phyloP scores from a whole-genome alignment of 2,113 vertebrate genomes.

The Percina caprodes region DNA sequence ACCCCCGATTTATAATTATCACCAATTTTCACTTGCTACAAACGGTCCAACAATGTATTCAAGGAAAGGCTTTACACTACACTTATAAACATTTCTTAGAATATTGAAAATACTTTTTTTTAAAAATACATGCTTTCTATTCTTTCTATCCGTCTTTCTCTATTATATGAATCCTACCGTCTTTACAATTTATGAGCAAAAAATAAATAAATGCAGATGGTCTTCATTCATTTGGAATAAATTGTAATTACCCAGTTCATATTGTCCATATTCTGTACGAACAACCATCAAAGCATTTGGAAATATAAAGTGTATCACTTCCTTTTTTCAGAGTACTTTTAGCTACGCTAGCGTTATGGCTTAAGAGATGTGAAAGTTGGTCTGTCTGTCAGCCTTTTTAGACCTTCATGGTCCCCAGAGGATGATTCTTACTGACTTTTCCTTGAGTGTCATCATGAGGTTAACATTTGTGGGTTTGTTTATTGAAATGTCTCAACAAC shows the following conservation, averaged over 20 bases:
- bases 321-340: not conserved
- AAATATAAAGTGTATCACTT: not conserved
- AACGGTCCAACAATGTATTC: slow-evolving; percentile 9
- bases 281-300: not conserved
- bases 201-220: not conserved
- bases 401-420: not conserved
- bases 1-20: slow-evolving; percentile 27
- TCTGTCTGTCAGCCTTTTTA: not conserved
- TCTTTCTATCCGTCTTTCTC: too few relatives aligned
- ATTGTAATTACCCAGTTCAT: not conserved
- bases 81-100: not conserved
- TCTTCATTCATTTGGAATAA: not conserved
- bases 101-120: not conserved
- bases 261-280: not conserved
- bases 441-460: not conserved
- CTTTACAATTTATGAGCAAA: not conserved
- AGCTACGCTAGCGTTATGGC: not conserved
- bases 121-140: not conserved
- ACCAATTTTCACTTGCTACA: slow-evolving; percentile 29
- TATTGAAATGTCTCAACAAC: not conserved
- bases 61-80: not conserved
- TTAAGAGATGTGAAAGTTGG: too few relatives aligned
- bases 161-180: not conserved
- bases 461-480: slow-evolving; percentile 7
- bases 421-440: not conserved